These are phyloP conservation scores for Chaetodon auriga DNA, from an alignment of 2,113 vertebrate species.

Conservation along the genomic window DNA sequence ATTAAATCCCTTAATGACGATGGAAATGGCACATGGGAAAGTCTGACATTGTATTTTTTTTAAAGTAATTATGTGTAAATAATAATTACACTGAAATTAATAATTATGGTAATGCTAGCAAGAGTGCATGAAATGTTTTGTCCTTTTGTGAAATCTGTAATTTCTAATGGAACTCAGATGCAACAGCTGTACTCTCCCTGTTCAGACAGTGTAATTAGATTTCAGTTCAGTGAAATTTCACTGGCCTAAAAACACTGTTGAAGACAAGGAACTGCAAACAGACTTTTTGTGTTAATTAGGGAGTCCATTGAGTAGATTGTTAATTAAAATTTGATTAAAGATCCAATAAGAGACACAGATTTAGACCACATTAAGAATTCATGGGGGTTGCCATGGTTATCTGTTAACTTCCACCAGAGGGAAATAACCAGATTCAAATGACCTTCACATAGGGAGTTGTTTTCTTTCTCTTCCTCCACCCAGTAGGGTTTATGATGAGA, in stretches of 20 bases:
- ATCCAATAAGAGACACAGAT: constrained; percentile 63
- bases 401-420: constrained; percentile 53
- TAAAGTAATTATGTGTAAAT: not conserved
- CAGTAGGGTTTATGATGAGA: constrained; percentile 37
- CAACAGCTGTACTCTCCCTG: not conserved
- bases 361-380: constrained; percentile 63
- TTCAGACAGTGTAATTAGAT: constrained; percentile 33
- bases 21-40: not conserved
- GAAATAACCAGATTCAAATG: constrained; percentile 60
- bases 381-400: constrained; percentile 66
- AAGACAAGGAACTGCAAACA: constrained; percentile 30
- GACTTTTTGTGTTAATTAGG: constrained; percentile 54
- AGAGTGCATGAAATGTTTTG: not conserved
- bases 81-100: not conserved
- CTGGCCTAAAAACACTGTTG: constrained; percentile 3
- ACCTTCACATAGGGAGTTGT: constrained; percentile 13
- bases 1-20: not conserved
- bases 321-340: constrained; percentile 71
- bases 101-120: not conserved
- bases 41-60: not conserved
- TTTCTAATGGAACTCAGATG: not conserved
- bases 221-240: constrained; percentile 32
- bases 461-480: not conserved
- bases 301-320: constrained; percentile 53
- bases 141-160: not conserved